phyloP scores from a whole-genome alignment of 2,888 invertebrate genomes.

The Chirona hameri region DNA sequence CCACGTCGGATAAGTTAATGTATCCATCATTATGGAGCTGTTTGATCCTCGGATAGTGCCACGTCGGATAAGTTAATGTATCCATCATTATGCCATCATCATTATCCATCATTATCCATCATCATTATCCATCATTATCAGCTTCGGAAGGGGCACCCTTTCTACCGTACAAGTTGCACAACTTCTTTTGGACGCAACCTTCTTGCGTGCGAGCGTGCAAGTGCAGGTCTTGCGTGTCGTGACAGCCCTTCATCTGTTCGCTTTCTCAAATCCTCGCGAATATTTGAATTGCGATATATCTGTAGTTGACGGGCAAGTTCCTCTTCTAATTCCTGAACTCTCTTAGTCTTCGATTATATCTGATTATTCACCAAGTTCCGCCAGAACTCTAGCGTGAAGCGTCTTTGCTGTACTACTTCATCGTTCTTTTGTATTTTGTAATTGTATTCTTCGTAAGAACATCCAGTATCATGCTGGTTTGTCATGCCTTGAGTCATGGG shows the following conservation, averaged over 20 bases:
- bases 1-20: background rate
- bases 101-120: too few species aligned
- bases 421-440: too few species aligned
- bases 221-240: background rate
- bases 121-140: background rate
- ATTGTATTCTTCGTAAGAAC: too few species aligned
- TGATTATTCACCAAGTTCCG: too few species aligned
- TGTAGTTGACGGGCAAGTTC: too few species aligned
- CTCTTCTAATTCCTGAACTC: too few species aligned
- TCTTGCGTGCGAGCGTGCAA: background rate
- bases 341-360: too few species aligned
- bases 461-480: too few species aligned
- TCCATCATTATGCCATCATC: background rate
- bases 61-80: background rate
- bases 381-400: too few species aligned
- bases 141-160: background rate
- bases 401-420: too few species aligned
- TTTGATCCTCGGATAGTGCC: background rate
- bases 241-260: background rate
- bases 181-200: background rate
- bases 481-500: too few species aligned
- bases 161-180: background rate
- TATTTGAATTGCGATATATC: background rate
- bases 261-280: background rate
- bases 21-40: background rate